A percentile compares a stretch with the other conserved stretches of the same genome.
Conservation (phyloP, 2,797 vertebrate species). For the Paedocypris micromegethes region DNA sequence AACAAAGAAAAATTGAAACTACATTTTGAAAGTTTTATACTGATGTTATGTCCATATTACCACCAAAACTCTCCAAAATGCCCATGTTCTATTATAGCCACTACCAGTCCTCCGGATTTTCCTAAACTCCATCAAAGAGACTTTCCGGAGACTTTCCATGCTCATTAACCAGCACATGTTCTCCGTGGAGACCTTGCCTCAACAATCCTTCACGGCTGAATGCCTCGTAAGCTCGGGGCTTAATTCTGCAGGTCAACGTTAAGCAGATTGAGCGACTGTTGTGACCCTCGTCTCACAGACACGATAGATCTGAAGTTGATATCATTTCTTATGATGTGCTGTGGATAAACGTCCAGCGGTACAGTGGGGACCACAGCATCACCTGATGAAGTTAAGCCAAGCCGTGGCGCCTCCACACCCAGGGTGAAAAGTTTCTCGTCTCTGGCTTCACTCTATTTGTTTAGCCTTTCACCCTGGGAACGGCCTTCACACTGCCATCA, state of each 20-base stretch:
- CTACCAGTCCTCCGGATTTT: conserved; percentile 16
- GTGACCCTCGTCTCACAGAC: conserved; percentile 61
- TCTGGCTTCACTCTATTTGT: conserved; percentile 52
- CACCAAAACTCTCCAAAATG: neutral
- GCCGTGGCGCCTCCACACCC: conserved; percentile 55
- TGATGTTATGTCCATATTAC: neutral
- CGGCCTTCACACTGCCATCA: conserved; percentile 33
- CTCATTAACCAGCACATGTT: conserved; percentile 69
- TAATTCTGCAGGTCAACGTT: conserved; percentile 56
- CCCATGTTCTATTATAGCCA: neutral
- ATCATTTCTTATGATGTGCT: conserved; percentile 59
- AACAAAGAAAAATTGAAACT: neutral
- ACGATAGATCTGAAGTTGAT: conserved; percentile 63
- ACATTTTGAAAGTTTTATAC: neutral
- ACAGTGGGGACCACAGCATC: conserved; percentile 42
- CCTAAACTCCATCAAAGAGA: conserved; percentile 6
- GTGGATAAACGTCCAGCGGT: neutral
- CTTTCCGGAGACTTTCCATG: conserved; percentile 45
- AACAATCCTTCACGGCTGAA: conserved; percentile 71
- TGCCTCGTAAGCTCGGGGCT: conserved; percentile 64
- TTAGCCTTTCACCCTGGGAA: conserved; percentile 71
- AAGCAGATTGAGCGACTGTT: conserved; percentile 69
- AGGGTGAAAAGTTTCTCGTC: conserved; percentile 49
- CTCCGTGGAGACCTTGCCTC: conserved; percentile 60
- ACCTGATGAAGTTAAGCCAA: conserved; percentile 61